A percentile compares a stretch with the other conserved stretches of the same genome.
Conservation (phyloP, 2,113 vertebrate genomes). For the Enhydra lutris region DNA sequence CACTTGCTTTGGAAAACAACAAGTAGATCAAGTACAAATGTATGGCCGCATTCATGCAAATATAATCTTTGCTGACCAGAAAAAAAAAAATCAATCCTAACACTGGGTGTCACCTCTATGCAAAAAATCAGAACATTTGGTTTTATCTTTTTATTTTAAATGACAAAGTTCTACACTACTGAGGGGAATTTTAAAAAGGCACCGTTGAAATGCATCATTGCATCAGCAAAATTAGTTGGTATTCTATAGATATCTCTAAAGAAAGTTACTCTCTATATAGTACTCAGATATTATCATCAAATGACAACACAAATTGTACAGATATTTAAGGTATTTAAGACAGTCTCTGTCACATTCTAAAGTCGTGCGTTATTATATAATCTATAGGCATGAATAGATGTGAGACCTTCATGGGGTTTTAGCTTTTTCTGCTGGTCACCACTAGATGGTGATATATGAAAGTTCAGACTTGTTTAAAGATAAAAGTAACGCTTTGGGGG, state of each 20-base stretch:
- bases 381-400: not conserved
- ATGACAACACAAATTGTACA: not conserved
- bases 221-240: not conserved
- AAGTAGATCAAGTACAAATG: not conserved
- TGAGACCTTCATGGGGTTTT: not conserved
- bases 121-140: not conserved
- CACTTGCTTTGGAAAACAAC: not conserved
- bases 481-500: not conserved
- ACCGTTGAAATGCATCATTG: not conserved
- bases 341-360: not conserved
- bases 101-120: not conserved
- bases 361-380: not conserved
- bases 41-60: not conserved
- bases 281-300: constrained; percentile 16
- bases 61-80: not conserved
- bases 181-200: not conserved
- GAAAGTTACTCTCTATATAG: not conserved
- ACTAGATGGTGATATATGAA: not conserved
- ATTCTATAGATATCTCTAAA: constrained; percentile 16
- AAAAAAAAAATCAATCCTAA: not conserved
- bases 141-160: not conserved
- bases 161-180: not conserved
- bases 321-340: not conserved
- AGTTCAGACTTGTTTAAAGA: not conserved
- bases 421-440: not conserved